A percentile compares a stretch with the other conserved stretches of the same genome.
Evolutionary conservation across 2,888 invertebrate species (phyloP).

Genomic region (Perizoma flavofasciatum): DNA sequence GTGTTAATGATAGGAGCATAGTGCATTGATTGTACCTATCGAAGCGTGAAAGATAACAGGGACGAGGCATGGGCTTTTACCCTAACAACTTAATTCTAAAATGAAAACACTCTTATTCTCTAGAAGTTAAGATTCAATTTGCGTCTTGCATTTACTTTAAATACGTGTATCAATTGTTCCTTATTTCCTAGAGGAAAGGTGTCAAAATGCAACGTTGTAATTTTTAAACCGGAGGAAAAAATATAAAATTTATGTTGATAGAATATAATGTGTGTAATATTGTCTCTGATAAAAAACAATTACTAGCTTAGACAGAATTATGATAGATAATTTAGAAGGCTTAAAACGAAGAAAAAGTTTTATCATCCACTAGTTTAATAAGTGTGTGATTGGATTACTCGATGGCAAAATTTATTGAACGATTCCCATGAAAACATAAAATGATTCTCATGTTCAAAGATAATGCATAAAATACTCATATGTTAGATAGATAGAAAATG

Average conservation of each 20-base stretch:
- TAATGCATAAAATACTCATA: no score
- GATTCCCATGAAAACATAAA: no score
- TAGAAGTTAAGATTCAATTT: conserved; percentile 8
- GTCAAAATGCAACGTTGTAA: conserved; percentile 4
- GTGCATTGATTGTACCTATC: conserved; percentile 47
- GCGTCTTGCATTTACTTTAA: conserved; percentile 1
- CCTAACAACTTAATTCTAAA: conserved; percentile 22
- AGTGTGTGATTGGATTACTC: no score
- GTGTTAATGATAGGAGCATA: conserved; percentile 48
- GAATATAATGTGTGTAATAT: conserved; percentile 3
- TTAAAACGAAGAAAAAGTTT: not conserved
- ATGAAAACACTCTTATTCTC: conserved; percentile 14
- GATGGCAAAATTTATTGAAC: no score
- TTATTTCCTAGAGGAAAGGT: conserved; percentile 2
- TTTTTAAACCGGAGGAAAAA: not conserved
- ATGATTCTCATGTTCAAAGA: no score
- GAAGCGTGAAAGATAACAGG: conserved; percentile 61
- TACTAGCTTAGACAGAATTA: not conserved
- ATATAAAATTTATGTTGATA: not conserved
- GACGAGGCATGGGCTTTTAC: conserved; percentile 40
- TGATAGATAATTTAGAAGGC: conserved; percentile 5
- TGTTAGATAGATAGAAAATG: no score
- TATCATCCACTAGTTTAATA: not conserved
- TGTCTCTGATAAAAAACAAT: conserved; percentile 2
- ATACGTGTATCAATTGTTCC: not conserved